phyloP scores from a whole-genome alignment of 2,888 invertebrate genomes.

The Rotaria macrura region DNA sequence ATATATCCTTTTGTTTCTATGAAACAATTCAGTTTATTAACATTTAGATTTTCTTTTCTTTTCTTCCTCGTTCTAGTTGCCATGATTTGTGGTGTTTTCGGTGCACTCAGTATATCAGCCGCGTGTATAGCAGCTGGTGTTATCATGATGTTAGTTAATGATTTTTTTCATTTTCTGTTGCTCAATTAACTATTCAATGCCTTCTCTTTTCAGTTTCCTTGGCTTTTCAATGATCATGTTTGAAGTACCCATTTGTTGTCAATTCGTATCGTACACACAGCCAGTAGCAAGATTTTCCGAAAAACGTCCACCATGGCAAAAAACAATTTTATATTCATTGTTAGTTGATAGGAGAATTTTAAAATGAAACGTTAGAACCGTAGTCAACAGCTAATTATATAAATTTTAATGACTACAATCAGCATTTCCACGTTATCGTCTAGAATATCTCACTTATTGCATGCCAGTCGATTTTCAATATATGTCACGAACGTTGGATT shows the following conservation, averaged over 20 bases:
- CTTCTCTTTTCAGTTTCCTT: slow-evolving; percentile 55
- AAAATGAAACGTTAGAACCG: too few relatives aligned
- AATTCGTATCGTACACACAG: slow-evolving; percentile 87
- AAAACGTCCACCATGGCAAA: slow-evolving; percentile 73
- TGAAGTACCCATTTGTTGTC: slow-evolving; percentile 92
- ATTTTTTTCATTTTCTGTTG: not conserved
- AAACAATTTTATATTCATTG: slow-evolving; percentile 72
- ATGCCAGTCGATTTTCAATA: too few relatives aligned
- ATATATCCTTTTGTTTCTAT: too few relatives aligned
- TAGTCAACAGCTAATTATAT: too few relatives aligned
- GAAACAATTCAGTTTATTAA: not conserved
- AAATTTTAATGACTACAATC: too few relatives aligned
- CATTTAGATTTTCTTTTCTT: not conserved
- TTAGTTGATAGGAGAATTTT: slow-evolving; percentile 54
- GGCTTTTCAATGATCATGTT: slow-evolving; percentile 76
- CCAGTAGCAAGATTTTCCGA: slow-evolving; percentile 70
- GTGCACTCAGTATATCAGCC: not conserved
- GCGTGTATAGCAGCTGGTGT: not conserved
- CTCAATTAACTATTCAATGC: not conserved
- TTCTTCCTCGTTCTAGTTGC: not conserved
- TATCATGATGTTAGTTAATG: not conserved
- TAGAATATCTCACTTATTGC: too few relatives aligned
- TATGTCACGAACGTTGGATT: too few relatives aligned
- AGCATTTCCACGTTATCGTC: too few relatives aligned
- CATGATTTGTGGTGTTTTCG: not conserved